A percentile compares a stretch with the other conserved stretches of the same genome.
These are phyloP conservation scores for Eupithecia centaureata DNA, from an alignment of 2,888 invertebrate species.

Conservation along the genomic window DNA sequence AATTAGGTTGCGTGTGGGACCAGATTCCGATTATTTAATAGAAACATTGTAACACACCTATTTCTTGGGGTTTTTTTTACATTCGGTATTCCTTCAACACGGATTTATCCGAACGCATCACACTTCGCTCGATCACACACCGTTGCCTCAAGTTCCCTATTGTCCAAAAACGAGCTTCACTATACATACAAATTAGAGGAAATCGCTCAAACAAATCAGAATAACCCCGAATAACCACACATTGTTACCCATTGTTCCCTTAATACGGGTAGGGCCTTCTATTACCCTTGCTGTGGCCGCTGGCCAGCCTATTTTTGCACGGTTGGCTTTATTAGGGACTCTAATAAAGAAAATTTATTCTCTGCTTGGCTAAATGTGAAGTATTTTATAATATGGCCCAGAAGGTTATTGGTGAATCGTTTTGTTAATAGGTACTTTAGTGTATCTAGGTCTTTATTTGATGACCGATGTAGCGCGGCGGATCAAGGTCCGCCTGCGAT, in stretches of 20 bases:
- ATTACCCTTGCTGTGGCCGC: slow-evolving; percentile 50
- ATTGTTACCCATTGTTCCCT: slow-evolving; percentile 49
- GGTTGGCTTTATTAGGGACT: slow-evolving; percentile 64
- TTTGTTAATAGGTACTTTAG: background rate
- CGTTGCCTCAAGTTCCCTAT: background rate
- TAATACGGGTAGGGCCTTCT: slow-evolving; percentile 56
- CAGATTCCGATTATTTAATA: too few species aligned
- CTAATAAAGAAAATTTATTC: slow-evolving; percentile 72
- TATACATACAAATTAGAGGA: slow-evolving; percentile 23
- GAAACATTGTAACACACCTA: too few species aligned
- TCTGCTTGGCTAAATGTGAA: slow-evolving; percentile 37
- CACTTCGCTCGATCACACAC: slow-evolving; percentile 5
- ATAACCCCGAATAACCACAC: slow-evolving; percentile 37
- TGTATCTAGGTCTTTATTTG: background rate
- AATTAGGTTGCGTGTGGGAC: too few species aligned
- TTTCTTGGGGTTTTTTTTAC: background rate
- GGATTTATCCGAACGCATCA: background rate
- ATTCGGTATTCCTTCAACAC: background rate
- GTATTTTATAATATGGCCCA: slow-evolving; percentile 19
- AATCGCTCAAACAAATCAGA: slow-evolving; percentile 37
- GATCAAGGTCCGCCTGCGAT: too few species aligned
- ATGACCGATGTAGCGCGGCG: too few species aligned
- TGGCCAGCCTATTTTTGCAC: slow-evolving; percentile 69
- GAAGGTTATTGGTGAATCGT: background rate
- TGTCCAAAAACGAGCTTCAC: slow-evolving; percentile 1